A percentile compares a stretch with the other conserved stretches of the same genome.
Evolutionary conservation across 2,797 vertebrate species (phyloP).

Genomic region (Rhinatrema bivittatum): DNA sequence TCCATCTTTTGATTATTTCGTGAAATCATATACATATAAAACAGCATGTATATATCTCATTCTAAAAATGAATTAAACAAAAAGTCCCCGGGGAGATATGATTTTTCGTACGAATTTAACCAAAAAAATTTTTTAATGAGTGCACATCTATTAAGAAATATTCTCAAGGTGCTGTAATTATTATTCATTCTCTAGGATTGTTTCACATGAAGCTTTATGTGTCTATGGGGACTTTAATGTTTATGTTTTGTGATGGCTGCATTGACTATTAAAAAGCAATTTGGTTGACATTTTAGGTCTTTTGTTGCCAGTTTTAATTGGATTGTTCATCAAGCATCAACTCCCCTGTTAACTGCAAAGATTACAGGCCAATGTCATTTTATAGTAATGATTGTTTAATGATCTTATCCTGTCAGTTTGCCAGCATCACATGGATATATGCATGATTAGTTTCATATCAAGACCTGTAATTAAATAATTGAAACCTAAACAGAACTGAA

Average conservation of each 20-base stretch:
- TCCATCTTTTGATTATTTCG: no score
- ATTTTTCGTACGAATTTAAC: conserved; percentile 51
- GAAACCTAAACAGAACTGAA: conserved; percentile 50
- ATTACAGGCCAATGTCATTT: conserved; percentile 61
- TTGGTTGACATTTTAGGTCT: conserved; percentile 74
- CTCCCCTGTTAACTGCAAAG: conserved; percentile 68
- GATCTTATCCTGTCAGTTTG: conserved; percentile 60
- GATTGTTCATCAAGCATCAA: conserved; percentile 75
- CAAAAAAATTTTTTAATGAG: conserved; percentile 66
- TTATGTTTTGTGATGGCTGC: conserved; percentile 69
- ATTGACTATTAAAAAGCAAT: conserved; percentile 76
- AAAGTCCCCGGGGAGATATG: conserved; percentile 42
- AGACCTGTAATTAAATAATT: conserved; percentile 66
- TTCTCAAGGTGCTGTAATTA: conserved; percentile 65
- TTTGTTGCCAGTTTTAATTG: conserved; percentile 77
- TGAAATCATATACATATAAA: conserved; percentile 34
- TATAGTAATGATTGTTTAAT: conserved; percentile 68
- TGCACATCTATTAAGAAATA: conserved; percentile 57
- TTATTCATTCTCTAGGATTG: conserved; percentile 72
- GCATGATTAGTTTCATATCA: conserved; percentile 64
- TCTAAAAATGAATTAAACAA: conserved; percentile 48
- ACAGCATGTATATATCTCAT: conserved; percentile 36
- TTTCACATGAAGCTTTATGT: conserved; percentile 62
- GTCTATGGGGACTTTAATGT: conserved; percentile 63
- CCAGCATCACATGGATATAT: conserved; percentile 47